phyloP scores from a whole-genome alignment of 2,888 invertebrate genomes.

The Sepioteuthis lessoniana region DNA sequence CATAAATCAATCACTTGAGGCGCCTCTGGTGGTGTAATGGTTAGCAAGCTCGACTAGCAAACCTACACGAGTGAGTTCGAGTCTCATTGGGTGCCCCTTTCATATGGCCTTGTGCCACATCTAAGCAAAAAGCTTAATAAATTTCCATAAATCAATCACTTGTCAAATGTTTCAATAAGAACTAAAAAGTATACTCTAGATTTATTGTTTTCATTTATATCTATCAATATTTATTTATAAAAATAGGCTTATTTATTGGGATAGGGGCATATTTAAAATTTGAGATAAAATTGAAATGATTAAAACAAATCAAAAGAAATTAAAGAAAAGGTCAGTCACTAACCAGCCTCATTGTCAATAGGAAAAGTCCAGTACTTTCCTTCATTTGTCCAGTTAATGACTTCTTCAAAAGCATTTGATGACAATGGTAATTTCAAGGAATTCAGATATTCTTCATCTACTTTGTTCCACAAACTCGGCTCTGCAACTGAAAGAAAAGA shows the following conservation, averaged over 20 bases:
- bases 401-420: conserved; percentile 91
- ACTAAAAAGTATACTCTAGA: too few relatives aligned
- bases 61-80: too few relatives aligned
- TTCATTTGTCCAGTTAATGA: conserved; percentile 93
- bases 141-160: too few relatives aligned
- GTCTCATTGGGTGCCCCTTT: too few relatives aligned
- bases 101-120: too few relatives aligned
- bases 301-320: background rate
- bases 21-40: too few relatives aligned
- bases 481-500: conserved; percentile 47
- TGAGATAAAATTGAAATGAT: conserved; percentile 50
- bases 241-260: background rate
- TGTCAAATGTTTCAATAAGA: too few relatives aligned
- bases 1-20: too few relatives aligned
- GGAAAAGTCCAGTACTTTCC: conserved; percentile 98
- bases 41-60: too few relatives aligned
- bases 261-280: conserved; percentile 72
- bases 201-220: background rate
- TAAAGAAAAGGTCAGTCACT: background rate
- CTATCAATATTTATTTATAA: background rate
- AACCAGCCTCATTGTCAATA: conserved; percentile 96
- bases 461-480: conserved; percentile 53
- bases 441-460: conserved; percentile 48
- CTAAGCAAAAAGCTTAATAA: too few relatives aligned
- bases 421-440: conserved; percentile 79